Evolutionary conservation across 23 tunicate species (phyloP), one percentile per base, ranked within the genome.

Genomic region (Corella eumyota): DNA sequence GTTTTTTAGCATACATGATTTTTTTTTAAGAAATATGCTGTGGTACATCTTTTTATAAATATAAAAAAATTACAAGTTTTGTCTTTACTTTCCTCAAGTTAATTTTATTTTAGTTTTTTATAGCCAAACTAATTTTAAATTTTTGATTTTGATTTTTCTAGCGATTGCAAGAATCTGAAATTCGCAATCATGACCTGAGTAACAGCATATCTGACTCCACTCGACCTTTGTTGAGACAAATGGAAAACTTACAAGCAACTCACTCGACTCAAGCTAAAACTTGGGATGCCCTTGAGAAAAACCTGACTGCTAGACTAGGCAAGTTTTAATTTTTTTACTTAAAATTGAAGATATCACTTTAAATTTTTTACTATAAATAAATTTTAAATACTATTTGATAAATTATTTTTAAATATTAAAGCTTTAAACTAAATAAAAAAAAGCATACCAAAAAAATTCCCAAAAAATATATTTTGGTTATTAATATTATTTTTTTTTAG

Each of bases 211-310:
- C 88, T 2, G 81, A 62, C 13, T 75, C 86, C 3, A 88, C 96
- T 0, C 60, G 96, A 38, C 96, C 96, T n/a, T 62, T 88, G 4
- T 49, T 88, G 9, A 49, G 96, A 9, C 96, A 88, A 45, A 78
- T 88, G 61, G 96, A 79, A 49, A 79, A 75, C 40, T 44, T 88
- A 1, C 95, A 86, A 44, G 44, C 70, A 19, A 79, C 81, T 1
- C 76, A 88, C 33, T 72, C 96, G 13, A 61, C 78, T 7, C 96
- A 77, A 46, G 59, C 77, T 3, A 73, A 84, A 48, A 64, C 77
- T 9, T 88, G 96, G 96, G 78, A 88, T 20, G 77, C 88, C 2
- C 72, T 79, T 7, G 96, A 88, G 30, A 88, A 88, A 33, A 88
- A 71, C 52, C 38, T 88, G 24, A 88, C 72, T 17, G 24, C 76